Conservation (phyloP, 1,140 invertebrate species). For the Drosophila arizonae region DNA sequence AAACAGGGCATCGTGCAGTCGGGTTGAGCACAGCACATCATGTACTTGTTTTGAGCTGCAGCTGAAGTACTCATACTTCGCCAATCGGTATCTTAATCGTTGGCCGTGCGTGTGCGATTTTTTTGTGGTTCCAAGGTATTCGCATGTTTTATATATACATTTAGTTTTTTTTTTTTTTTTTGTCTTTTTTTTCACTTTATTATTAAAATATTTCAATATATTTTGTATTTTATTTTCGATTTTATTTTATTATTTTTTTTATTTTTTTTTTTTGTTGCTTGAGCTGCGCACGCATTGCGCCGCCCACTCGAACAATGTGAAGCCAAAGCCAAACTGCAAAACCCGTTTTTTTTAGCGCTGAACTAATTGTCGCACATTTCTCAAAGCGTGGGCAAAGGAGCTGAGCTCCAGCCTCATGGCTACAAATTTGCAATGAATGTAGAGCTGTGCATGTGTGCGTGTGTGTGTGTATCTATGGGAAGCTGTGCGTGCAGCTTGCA, state of each 20-base stretch:
- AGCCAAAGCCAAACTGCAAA: conserved; percentile 29
- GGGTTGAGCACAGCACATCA: background rate
- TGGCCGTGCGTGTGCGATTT: conserved; percentile 59
- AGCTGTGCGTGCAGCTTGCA: conserved; percentile 52
- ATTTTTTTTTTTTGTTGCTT: conserved; percentile 23
- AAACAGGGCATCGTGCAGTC: background rate
- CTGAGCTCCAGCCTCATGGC: conserved; percentile 38
- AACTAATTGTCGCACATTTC: conserved; percentile 75
- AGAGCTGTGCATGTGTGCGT: background rate
- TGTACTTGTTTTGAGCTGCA: conserved; percentile 34
- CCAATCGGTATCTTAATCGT: conserved; percentile 59
- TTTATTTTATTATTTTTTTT: no score
- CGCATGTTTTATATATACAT: conserved; percentile 57
- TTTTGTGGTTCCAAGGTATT: conserved; percentile 77
- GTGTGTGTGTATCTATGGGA: conserved; percentile 10
- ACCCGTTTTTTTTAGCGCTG: conserved; percentile 49
- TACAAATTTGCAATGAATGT: conserved; percentile 20
- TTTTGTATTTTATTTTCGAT: conserved; percentile 19
- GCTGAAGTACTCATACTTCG: conserved; percentile 50
- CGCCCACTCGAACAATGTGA: conserved; percentile 58
- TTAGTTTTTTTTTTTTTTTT: conserved; percentile 28
- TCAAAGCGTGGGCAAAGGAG: conserved; percentile 64
- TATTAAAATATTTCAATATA: conserved; percentile 45
- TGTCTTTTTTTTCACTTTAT: conserved; percentile 21
- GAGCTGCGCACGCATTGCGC: conserved; percentile 64